These are phyloP conservation scores for Rhabdomys pumilio DNA, from an alignment of 2,797 vertebrate genomes.

Conservation along the genomic window DNA sequence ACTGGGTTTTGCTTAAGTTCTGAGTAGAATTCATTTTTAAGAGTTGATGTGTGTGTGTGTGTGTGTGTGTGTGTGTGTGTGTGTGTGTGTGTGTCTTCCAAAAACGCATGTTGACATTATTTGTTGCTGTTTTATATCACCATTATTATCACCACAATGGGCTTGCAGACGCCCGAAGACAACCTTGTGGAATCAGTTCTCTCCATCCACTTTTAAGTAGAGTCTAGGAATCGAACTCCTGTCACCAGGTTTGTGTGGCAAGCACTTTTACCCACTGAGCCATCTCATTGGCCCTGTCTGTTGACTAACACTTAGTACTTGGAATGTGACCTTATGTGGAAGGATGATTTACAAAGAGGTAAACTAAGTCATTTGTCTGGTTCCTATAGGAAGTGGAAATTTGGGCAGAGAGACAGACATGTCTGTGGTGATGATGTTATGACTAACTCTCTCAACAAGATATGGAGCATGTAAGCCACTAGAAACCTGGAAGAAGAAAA, in stretches of 20 bases:
- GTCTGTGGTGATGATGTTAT: background rate
- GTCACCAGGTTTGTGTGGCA: background rate
- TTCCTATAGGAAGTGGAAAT: conserved; percentile 24
- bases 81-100: background rate
- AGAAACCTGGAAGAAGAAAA: background rate
- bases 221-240: background rate
- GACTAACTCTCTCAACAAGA: background rate
- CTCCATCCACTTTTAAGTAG: background rate
- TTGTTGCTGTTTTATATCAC: background rate
- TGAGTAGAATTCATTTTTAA: conserved; percentile 1
- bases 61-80: no score
- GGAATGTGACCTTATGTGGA: conserved; percentile 49
- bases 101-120: background rate
- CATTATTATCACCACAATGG: background rate
- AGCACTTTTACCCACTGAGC: background rate
- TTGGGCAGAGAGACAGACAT: background rate
- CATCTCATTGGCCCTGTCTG: background rate
- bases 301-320: background rate
- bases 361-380: conserved; percentile 36
- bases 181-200: background rate
- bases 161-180: background rate
- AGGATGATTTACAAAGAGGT: conserved; percentile 29
- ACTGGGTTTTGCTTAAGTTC: background rate
- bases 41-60: background rate
- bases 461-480: background rate